Conservation (phyloP, 2,797 vertebrate species). For the Pitangus sulphuratus region DNA sequence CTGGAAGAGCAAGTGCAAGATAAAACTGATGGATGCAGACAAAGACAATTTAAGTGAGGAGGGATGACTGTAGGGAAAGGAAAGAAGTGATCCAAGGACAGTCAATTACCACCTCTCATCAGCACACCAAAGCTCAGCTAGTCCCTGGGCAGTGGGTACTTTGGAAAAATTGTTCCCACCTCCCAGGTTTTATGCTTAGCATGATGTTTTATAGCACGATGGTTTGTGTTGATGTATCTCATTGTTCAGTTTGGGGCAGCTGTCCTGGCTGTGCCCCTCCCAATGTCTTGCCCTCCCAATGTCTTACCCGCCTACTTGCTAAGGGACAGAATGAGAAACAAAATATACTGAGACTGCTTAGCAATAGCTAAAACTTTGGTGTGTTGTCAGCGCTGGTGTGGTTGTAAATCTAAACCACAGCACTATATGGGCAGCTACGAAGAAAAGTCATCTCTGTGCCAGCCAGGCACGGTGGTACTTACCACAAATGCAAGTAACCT, state of each 20-base stretch:
- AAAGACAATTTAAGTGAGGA: neutral
- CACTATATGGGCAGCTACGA: neutral
- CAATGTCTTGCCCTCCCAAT: neutral
- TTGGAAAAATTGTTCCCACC: neutral
- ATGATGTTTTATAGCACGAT: neutral
- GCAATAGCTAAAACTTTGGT: neutral
- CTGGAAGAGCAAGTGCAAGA: neutral
- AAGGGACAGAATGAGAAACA: neutral
- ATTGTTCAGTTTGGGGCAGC: neutral
- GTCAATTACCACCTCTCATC: neutral
- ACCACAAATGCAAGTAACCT: neutral
- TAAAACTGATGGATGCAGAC: neutral
- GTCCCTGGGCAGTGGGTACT: neutral
- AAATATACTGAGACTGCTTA: neutral
- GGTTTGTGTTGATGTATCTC: neutral
- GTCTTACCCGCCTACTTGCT: neutral
- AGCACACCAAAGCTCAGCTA: neutral
- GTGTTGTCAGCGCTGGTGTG: neutral
- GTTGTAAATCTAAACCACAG: neutral
- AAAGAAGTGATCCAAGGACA: neutral
- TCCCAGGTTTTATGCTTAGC: neutral
- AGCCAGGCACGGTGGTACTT: neutral
- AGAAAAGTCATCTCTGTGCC: neutral
- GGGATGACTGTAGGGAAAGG: fast-evolving
- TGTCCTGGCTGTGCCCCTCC: neutral